Evolutionary conservation across 2,888 invertebrate genomes (phyloP).

Genomic region (Caenorhabditis sinica): DNA sequence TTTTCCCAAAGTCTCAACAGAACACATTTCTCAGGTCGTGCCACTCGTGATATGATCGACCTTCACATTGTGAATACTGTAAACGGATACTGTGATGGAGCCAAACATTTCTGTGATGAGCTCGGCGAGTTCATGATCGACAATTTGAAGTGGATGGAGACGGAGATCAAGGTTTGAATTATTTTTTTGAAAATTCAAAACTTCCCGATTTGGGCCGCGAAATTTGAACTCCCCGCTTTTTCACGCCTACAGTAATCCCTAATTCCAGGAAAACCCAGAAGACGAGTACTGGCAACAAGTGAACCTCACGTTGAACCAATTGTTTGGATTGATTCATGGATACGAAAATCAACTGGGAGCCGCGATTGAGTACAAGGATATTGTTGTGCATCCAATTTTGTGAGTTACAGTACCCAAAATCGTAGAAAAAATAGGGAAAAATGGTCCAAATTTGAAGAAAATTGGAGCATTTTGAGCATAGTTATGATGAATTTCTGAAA

Average conservation of each 20-base stretch:
- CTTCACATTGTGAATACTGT: slow-evolving; percentile 80
- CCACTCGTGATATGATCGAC: slow-evolving; percentile 76
- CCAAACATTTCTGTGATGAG: slow-evolving; percentile 80
- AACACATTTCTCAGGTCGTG: slow-evolving; percentile 65
- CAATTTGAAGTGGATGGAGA: slow-evolving; percentile 80
- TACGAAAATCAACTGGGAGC: slow-evolving; percentile 70
- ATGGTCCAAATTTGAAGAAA: neutral
- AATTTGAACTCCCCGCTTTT: too few species aligned
- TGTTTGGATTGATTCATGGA: slow-evolving; percentile 75
- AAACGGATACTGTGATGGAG: slow-evolving; percentile 80
- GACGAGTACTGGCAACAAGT: slow-evolving; percentile 82
- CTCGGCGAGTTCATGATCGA: slow-evolving; percentile 76
- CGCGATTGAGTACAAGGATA: slow-evolving; percentile 50
- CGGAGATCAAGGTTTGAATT: slow-evolving; percentile 73
- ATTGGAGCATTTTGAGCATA: neutral
- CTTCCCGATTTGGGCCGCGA: too few species aligned
- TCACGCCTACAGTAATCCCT: too few species aligned
- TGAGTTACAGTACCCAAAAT: slow-evolving; percentile 53
- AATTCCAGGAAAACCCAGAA: slow-evolving; percentile 68
- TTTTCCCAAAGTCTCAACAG: too few species aligned
- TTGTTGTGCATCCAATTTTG: slow-evolving; percentile 79
- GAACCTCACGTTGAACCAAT: slow-evolving; percentile 72
- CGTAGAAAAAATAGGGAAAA: too few species aligned
- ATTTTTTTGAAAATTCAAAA: too few species aligned
- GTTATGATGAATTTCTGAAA: neutral